Conservation (phyloP, 2,888 invertebrate genomes). For the Drosophila tanythrix region DNA sequence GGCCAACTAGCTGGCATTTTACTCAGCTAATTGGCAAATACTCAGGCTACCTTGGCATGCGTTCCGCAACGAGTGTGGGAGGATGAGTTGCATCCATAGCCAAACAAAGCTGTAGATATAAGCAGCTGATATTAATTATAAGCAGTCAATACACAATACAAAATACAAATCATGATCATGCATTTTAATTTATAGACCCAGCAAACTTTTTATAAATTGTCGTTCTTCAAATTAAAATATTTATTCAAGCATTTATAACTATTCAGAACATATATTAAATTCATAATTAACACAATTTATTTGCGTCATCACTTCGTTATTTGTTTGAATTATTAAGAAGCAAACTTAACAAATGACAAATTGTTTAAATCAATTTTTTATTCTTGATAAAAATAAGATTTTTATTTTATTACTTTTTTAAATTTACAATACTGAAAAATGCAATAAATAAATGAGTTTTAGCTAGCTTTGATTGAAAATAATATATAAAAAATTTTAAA, state of each 20-base stretch:
- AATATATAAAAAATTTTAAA: not conserved
- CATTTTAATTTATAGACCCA: conserved; percentile 36
- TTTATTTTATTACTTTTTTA: not conserved
- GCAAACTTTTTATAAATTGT: conserved; percentile 1
- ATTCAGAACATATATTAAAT: not conserved
- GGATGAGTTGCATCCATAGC: conserved; percentile 32
- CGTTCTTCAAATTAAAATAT: not conserved
- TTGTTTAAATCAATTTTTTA: not conserved
- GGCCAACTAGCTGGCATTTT: conserved; percentile 55
- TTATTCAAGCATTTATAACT: not conserved
- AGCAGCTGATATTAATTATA: conserved; percentile 27
- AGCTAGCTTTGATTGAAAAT: not conserved
- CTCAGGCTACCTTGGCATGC: conserved; percentile 33
- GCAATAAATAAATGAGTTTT: not conserved
- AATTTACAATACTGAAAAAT: not conserved
- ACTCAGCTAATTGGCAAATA: conserved; percentile 68
- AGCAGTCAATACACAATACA: conserved; percentile 11
- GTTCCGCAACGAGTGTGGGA: conserved; percentile 41
- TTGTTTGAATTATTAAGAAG: not conserved
- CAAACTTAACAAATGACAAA: not conserved
- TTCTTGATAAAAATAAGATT: rapidly evolving
- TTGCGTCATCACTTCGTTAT: not conserved
- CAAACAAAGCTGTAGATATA: conserved; percentile 19
- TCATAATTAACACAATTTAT: not conserved
- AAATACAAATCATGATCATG: conserved; percentile 41